phyloP scores from a whole-genome alignment of 2,888 invertebrate genomes.

The Ptychoptera contaminata region DNA sequence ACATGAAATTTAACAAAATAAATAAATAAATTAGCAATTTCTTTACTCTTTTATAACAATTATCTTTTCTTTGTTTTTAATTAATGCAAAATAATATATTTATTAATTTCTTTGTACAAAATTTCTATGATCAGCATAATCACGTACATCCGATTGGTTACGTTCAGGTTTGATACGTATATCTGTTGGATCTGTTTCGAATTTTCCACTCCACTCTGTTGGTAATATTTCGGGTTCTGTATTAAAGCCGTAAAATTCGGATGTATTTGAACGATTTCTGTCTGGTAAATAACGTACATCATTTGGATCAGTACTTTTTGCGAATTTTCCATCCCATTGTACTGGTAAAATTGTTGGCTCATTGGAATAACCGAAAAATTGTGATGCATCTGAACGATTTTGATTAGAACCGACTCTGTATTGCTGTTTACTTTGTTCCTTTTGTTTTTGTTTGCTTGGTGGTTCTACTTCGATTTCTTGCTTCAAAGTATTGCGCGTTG shows the following conservation, averaged over 20 bases:
- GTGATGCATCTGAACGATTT: constrained; percentile 23
- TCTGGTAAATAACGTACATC: constrained; percentile 17
- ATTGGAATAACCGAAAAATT: constrained; percentile 24
- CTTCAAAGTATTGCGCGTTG: too few relatives aligned
- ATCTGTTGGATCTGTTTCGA: constrained; percentile 25
- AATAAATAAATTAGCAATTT: too few relatives aligned
- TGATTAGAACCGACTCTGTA: not conserved
- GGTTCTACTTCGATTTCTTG: not conserved
- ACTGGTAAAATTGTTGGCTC: constrained; percentile 25
- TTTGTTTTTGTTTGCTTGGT: not conserved
- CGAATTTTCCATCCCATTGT: constrained; percentile 28
- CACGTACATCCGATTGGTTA: constrained; percentile 26
- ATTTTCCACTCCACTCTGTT: constrained; percentile 26
- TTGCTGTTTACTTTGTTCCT: not conserved
- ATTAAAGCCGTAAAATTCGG: constrained; percentile 22
- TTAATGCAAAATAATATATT: too few relatives aligned
- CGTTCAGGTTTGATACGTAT: constrained; percentile 26
- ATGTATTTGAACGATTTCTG: constrained; percentile 26
- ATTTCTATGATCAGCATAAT: constrained; percentile 14
- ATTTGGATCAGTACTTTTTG: constrained; percentile 12
- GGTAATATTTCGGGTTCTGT: constrained; percentile 23
- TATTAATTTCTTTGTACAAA: not conserved
- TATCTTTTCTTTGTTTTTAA: too few relatives aligned
- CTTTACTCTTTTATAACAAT: too few relatives aligned
- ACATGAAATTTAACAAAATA: too few relatives aligned